Conservation (phyloP, 2,797 vertebrate genomes). For the Botia almorhae region DNA sequence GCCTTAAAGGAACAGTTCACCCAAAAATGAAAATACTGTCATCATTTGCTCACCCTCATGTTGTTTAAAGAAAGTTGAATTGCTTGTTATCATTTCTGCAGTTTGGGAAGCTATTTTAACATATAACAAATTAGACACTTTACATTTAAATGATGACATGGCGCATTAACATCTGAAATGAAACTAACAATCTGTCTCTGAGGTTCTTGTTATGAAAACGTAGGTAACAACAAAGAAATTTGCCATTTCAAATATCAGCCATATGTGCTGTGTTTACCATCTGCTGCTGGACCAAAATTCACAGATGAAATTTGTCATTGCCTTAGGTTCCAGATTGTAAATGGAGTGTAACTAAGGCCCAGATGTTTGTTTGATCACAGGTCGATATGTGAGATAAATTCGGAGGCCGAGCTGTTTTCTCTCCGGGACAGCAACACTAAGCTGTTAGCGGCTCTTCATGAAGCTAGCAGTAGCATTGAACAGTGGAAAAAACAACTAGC, state of each 20-base stretch:
- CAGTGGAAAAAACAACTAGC: slow-evolving; percentile 93
- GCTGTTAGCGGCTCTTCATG: slow-evolving; percentile 87
- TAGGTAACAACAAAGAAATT: not conserved
- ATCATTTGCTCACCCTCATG: too few species aligned
- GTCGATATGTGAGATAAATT: slow-evolving; percentile 90
- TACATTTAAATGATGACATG: not conserved
- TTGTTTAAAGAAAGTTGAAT: not conserved
- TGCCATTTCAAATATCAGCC: slow-evolving; percentile 7
- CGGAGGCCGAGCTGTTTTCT: slow-evolving; percentile 92
- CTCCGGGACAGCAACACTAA: slow-evolving; percentile 94
- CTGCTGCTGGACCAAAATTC: not conserved
- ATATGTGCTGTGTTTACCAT: not conserved
- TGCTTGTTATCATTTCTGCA: not conserved
- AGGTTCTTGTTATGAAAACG: not conserved
- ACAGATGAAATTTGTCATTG: not conserved
- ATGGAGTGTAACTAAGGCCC: not conserved
- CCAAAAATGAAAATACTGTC: too few species aligned
- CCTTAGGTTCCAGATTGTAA: slow-evolving; percentile 1
- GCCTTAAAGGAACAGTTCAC: not conserved
- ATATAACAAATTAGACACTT: not conserved
- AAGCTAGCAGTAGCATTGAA: slow-evolving; percentile 88
- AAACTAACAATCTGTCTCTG: not conserved
- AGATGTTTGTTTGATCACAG: slow-evolving; percentile 68
- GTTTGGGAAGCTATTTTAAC: too few species aligned
- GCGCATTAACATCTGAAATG: not conserved